Base-by-base conservation (phyloP, 2,888 invertebrate genomes). In the Neoaliturus tenellus region DNA sequence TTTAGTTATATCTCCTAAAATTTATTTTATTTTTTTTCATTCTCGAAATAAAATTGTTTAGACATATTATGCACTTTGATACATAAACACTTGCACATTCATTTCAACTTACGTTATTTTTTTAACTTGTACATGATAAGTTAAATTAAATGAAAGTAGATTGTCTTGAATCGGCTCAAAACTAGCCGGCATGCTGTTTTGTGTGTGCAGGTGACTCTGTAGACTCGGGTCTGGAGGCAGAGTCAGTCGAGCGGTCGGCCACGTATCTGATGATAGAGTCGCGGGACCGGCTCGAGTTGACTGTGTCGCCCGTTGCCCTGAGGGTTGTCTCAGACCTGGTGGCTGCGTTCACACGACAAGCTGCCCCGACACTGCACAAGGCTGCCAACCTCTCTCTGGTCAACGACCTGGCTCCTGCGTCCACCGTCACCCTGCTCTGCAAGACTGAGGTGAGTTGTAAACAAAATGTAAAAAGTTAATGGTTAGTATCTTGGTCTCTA, bases 231-330 rank as follows among this genome's bases (percentile, higher is more conserved):
- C 88, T 92, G 14, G 92, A 92, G 55, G 88, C 91, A 0, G 92
- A 92, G 25, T 89, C 82, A 87, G 85, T 88, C 0, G 92, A 92
- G 73, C 90, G 90, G 12, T 87, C 90, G 69, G 94, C 96, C 71
- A 93, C 94, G 0, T 96, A 96, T 89, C 88, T 96, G 8, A 91
- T 95, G 80, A 88, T 96, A 3, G 94, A 95, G 86, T 93, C 95
- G 0, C 92, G 93, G 78, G 94, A 95, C 85, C 91, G 92, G 67
- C 91, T 96, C 3, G 93, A 95, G 87, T 87, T 96, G 0, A 95
- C 95, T 0, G 88, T 96, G 35, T 95, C 95, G 0, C 94, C 95
- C 1, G 93, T 91, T 88, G 93, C 91, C 39, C 92, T 96, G 5
- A 91, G 93, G 81, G 93, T 93, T 4, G 88, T 95, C 62, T 91